Conservation (phyloP, 2,888 invertebrate genomes). For the Argyra leucocephala region DNA sequence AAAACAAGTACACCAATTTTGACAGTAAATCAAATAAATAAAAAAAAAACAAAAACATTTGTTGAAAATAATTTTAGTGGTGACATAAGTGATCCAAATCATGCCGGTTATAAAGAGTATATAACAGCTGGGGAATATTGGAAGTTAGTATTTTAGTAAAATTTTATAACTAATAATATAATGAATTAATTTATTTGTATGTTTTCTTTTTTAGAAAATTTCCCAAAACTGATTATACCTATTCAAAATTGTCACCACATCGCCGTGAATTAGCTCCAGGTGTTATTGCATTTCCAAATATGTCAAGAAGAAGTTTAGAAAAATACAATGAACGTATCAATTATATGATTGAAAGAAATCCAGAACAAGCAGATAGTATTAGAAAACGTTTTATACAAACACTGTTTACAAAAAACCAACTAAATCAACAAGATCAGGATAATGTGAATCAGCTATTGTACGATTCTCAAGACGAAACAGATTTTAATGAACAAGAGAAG, state of each 20-base stretch:
- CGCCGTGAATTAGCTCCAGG: constrained; percentile 71
- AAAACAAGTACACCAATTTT: constrained; percentile 22
- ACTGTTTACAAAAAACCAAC: constrained; percentile 22
- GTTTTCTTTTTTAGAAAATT: constrained; percentile 52
- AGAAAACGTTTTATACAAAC: constrained; percentile 35
- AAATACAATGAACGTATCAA: constrained; percentile 49
- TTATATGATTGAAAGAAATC: constrained; percentile 37
- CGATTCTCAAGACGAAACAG: constrained; percentile 41
- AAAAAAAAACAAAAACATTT: constrained; percentile 21
- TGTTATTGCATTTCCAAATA: constrained; percentile 76
- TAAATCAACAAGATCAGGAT: constrained; percentile 20
- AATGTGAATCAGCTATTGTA: constrained; percentile 31
- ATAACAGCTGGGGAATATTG: constrained; percentile 72
- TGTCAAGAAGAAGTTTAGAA: constrained; percentile 67
- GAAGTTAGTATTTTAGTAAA: constrained; percentile 64
- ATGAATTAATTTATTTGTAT: constrained; percentile 12
- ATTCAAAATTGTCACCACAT: constrained; percentile 71
- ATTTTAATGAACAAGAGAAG: constrained; percentile 28
- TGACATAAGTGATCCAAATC: constrained; percentile 39
- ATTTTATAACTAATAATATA: background rate
- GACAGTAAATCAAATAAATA: constrained; percentile 20
- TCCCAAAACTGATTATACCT: constrained; percentile 87
- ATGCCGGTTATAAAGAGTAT: constrained; percentile 63
- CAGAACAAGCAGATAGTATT: constrained; percentile 37
- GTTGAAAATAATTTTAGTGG: constrained; percentile 21